Percentiles rank a stretch among this genome's conserved stretches.
Conservation (phyloP, 2,888 invertebrate species). For the Drosophila crucigera region DNA sequence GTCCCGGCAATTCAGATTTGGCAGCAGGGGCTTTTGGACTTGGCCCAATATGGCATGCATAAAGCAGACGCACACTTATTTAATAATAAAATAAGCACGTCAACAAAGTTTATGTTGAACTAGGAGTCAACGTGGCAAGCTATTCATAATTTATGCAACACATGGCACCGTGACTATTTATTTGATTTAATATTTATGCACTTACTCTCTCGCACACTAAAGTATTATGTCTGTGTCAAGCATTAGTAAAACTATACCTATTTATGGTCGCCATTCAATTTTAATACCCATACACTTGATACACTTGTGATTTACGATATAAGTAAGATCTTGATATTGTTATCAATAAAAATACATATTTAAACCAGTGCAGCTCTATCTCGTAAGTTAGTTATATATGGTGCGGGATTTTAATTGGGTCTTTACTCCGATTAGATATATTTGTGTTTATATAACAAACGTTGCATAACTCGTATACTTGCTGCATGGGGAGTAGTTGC, state of each 20-base stretch:
- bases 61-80: neutral
- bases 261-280: constrained; percentile 17
- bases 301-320: constrained; percentile 31
- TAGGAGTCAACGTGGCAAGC: constrained; percentile 10
- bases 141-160: constrained; percentile 55
- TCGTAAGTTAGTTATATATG: constrained; percentile 1
- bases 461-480: neutral
- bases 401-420: neutral
- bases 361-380: constrained; percentile 15
- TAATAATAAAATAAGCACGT: constrained; percentile 14
- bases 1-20: constrained; percentile 17
- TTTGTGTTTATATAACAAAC: neutral
- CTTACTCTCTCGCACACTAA: neutral
- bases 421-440: constrained; percentile 3
- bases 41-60: constrained; percentile 25
- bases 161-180: constrained; percentile 34
- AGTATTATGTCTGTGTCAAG: constrained; percentile 12
- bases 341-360: constrained; percentile 23
- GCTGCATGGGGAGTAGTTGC: neutral
- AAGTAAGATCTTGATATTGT: constrained; percentile 6
- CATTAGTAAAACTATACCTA: constrained; percentile 8
- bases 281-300: no score
- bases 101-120: constrained; percentile 11
- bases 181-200: constrained; percentile 30
- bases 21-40: constrained; percentile 11